Evolutionary conservation across 2,888 invertebrate species (phyloP).

Genomic region (Eurois occulta): DNA sequence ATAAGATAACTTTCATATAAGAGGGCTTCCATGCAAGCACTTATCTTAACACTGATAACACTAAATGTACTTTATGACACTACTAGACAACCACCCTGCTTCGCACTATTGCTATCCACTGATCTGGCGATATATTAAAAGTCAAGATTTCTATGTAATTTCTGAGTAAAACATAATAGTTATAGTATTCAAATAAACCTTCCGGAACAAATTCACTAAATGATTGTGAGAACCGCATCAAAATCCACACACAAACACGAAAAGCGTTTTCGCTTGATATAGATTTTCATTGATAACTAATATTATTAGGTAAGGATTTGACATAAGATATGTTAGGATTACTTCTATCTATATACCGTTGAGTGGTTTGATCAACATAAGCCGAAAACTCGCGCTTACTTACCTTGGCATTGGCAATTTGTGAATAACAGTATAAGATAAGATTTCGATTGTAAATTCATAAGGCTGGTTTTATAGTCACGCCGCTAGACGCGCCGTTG

Average conservation of each 20-base stretch:
- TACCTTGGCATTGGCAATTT: constrained; percentile 25
- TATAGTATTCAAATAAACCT: neutral
- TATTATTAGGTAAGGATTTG: constrained; percentile 19
- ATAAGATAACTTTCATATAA: constrained; percentile 37
- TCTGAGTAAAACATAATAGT: neutral
- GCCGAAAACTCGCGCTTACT: constrained; percentile 12
- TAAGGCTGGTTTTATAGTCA: too few relatives aligned
- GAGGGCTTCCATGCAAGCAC: constrained; percentile 15
- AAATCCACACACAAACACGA: constrained; percentile 3
- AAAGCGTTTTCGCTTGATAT: neutral
- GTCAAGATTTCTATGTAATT: neutral
- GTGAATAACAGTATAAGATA: constrained; percentile 18
- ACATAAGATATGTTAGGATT: constrained; percentile 30
- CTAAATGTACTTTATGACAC: constrained; percentile 1
- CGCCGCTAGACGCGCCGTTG: too few relatives aligned
- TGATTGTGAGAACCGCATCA: neutral
- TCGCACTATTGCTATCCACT: neutral
- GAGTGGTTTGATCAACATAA: constrained; percentile 24
- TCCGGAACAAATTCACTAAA: neutral
- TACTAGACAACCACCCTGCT: neutral
- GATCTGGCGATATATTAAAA: neutral
- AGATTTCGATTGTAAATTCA: constrained; percentile 23
- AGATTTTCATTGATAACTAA: constrained; percentile 26
- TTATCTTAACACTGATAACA: constrained; percentile 42
- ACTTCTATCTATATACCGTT: constrained; percentile 18